Base-by-base conservation (phyloP, 2,113 vertebrate species). In the Ginglymostoma cirratum region DNA sequence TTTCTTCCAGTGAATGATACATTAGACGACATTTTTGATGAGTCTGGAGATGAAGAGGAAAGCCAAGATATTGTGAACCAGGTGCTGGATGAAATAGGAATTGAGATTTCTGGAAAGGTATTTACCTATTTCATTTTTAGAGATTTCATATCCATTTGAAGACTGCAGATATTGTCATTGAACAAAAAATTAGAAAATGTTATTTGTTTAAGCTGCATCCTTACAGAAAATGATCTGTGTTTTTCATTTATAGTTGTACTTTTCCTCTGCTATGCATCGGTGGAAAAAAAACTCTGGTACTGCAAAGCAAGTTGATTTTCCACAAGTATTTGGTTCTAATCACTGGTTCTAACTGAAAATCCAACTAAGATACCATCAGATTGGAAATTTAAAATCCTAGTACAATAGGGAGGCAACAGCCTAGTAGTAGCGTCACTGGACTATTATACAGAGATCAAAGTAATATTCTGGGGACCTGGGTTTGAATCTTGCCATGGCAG, bases 101-200 rank as follows among this genome's bases (percentile, higher is more conserved):
- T 99, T 96, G 99, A 99, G 97, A 99, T 99, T 96, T 98, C 99
- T 96, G 99, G 98, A 97, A 99, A 99, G 98, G 99, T 99, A 97
- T 87, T 96, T 96, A 38, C 23, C 23, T 8, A 3, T 96, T 67
- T 85, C 15, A 45, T 66, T 66, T 93, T 93, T 65, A 93, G 15
- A 34, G 61, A 66, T 65, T 21, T 92, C 48, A 0, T 27, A n/a
- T 92, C 61, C 17, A 38, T 66, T 92, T 92, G 55, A 21, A 14
- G 61, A 23, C n/a, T 93, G 52, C 30, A 61, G 12, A 34, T 90
- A n/a, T 90, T 90, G 52, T 90, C 52, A 90, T 61, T 10, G 3
- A 90, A 14, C 14, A 14, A 61, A 90, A 61, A 61, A n/a, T 30
- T 24, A 38, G 52, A 55, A 5, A 61, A 14, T 90, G 34, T 65